A percentile compares a stretch with the other conserved stretches of the same genome.
phyloP scores from a whole-genome alignment of 2,113 vertebrate genomes.

The Pyxicephalus adspersus region DNA sequence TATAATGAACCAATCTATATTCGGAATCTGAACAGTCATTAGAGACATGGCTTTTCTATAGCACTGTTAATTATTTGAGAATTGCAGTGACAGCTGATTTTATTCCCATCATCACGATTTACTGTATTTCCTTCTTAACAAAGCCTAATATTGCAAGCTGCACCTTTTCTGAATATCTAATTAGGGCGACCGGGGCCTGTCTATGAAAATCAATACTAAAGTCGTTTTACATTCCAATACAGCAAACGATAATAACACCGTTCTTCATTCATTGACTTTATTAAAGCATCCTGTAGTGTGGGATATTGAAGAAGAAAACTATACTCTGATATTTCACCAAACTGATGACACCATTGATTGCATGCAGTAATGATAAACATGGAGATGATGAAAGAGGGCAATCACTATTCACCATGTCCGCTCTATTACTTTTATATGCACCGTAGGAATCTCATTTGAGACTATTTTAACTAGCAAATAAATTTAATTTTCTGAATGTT shows the following conservation, averaged over 20 bases:
- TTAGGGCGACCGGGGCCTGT: slow-evolving; percentile 69
- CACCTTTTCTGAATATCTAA: slow-evolving; percentile 67
- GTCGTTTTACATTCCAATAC: slow-evolving; percentile 71
- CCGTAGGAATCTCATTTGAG: slow-evolving; percentile 74
- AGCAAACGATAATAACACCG: slow-evolving; percentile 71
- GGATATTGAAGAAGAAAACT: slow-evolving; percentile 77
- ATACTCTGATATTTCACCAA: slow-evolving; percentile 78
- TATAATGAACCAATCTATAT: slow-evolving; percentile 64
- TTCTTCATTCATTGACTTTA: slow-evolving; percentile 78
- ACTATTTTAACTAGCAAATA: slow-evolving; percentile 73
- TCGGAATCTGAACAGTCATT: slow-evolving; percentile 63
- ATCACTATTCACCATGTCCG: slow-evolving; percentile 75
- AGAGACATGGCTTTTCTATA: slow-evolving; percentile 62
- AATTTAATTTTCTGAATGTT: slow-evolving; percentile 68
- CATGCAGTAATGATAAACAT: slow-evolving; percentile 78
- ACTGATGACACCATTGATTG: slow-evolving; percentile 81
- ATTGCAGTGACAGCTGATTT: slow-evolving; percentile 72
- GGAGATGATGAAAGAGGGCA: slow-evolving; percentile 81
- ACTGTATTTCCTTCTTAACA: slow-evolving; percentile 71
- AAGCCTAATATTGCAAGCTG: slow-evolving; percentile 66
- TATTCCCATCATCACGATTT: slow-evolving; percentile 67
- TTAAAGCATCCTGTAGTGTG: slow-evolving; percentile 79
- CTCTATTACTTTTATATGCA: slow-evolving; percentile 68
- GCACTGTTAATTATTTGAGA: slow-evolving; percentile 69
- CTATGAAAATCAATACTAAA: slow-evolving; percentile 79